Percentiles rank a stretch among this genome's conserved stretches.
Conservation (phyloP, 92 coral and sea anemone genomes). For the Actinostola sp. region DNA sequence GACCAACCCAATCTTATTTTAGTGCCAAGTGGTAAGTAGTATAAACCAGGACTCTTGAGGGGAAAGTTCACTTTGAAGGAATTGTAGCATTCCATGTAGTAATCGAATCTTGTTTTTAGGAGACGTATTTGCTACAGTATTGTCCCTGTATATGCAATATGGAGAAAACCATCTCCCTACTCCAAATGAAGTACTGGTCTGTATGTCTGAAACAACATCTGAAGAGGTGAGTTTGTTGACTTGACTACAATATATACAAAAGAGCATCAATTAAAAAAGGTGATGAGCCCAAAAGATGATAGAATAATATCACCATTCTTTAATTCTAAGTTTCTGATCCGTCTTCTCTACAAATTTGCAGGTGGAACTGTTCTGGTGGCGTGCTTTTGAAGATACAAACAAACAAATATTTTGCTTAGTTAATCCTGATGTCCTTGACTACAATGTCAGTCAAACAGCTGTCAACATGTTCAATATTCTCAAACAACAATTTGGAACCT, state of each 20-base stretch:
- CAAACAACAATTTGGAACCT: conserved; percentile 16
- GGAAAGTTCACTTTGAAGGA: too few species aligned
- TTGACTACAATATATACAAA: too few species aligned
- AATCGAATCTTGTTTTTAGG: conserved; percentile 27
- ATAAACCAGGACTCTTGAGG: too few species aligned
- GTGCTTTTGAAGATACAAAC: conserved; percentile 55
- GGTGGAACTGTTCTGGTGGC: conserved; percentile 77
- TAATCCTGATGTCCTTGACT: conserved; percentile 70
- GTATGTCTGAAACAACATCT: conserved; percentile 71
- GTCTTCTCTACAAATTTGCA: neutral
- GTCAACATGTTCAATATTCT: conserved; percentile 50
- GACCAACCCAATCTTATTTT: conserved; percentile 71
- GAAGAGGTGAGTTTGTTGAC: conserved; percentile 64
- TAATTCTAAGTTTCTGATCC: too few species aligned
- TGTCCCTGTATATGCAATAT: conserved; percentile 63
- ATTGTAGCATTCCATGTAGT: neutral
- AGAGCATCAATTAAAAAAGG: too few species aligned
- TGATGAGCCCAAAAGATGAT: too few species aligned
- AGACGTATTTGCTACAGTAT: conserved; percentile 49
- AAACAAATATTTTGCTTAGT: conserved; percentile 70
- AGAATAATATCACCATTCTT: too few species aligned
- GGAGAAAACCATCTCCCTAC: conserved; percentile 57
- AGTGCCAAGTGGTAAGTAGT: conserved; percentile 65
- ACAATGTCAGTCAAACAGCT: conserved; percentile 66
- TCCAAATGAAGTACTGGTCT: conserved; percentile 67